These are phyloP conservation scores for Myotis daubentonii DNA, from an alignment of 2,797 vertebrate genomes.

Conservation along the genomic window DNA sequence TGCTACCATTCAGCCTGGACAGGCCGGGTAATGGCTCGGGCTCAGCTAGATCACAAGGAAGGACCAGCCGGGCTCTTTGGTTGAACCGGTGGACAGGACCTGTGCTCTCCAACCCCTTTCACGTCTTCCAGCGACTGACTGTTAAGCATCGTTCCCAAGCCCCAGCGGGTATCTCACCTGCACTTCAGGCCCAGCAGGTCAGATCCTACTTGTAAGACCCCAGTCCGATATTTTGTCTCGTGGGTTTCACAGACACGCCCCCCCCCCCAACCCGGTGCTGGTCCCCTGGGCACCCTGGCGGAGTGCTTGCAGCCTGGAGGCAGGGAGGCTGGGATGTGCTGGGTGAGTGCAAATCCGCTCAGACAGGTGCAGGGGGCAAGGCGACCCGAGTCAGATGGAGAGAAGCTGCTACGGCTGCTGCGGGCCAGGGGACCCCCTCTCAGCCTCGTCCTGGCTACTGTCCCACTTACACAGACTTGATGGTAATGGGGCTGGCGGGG, in stretches of 20 bases:
- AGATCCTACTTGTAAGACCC: neutral
- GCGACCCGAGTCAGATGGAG: neutral
- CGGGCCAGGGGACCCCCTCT: neutral
- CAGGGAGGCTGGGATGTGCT: neutral
- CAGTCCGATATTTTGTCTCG: neutral
- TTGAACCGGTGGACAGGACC: neutral
- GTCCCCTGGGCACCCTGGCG: neutral
- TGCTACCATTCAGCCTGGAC: neutral
- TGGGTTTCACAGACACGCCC: neutral
- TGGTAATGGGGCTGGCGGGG: too few species aligned
- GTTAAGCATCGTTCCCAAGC: neutral
- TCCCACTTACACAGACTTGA: neutral
- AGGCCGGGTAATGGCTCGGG: neutral
- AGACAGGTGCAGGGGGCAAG: neutral
- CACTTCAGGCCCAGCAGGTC: neutral
- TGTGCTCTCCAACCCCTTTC: neutral
- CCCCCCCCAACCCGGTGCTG: neutral
- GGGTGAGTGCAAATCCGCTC: neutral
- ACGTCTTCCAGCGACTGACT: neutral
- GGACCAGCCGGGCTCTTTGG: neutral
- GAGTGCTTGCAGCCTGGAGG: too few species aligned
- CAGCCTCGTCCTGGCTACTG: neutral
- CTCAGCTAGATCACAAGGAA: neutral
- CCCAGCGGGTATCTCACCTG: neutral
- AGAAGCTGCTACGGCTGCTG: rapidly evolving